Conservation (phyloP, 2,113 vertebrate species). For the Zapornia atra region DNA sequence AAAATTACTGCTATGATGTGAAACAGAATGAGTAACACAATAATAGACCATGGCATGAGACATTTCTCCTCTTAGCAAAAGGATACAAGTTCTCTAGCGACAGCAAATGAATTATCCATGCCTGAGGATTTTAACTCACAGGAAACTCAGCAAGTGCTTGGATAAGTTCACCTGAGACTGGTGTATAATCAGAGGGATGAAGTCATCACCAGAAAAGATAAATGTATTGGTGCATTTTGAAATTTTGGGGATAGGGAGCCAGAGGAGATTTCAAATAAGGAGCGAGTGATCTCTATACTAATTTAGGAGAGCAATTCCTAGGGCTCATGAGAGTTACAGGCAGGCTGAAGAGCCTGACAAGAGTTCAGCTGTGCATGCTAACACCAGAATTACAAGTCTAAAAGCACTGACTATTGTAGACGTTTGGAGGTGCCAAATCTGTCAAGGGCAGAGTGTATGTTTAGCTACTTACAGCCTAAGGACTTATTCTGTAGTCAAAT, state of each 20-base stretch:
- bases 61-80: background rate
- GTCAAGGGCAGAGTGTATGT: background rate
- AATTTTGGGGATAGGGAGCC: background rate
- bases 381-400: background rate
- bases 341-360: background rate
- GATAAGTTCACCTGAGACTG: background rate
- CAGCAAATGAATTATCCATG: background rate
- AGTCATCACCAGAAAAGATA: background rate
- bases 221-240: background rate
- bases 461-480: background rate
- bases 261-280: background rate
- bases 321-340: background rate
- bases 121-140: background rate
- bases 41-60: background rate
- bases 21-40: background rate
- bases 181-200: background rate
- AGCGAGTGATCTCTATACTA: background rate
- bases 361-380: background rate
- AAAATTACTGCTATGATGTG: background rate
- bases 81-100: background rate
- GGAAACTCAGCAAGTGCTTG: background rate
- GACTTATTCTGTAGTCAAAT: background rate
- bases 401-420: background rate
- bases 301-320: background rate
- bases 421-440: background rate